Conservation (phyloP, 2,888 invertebrate genomes). For the Oscheius sp. region DNA sequence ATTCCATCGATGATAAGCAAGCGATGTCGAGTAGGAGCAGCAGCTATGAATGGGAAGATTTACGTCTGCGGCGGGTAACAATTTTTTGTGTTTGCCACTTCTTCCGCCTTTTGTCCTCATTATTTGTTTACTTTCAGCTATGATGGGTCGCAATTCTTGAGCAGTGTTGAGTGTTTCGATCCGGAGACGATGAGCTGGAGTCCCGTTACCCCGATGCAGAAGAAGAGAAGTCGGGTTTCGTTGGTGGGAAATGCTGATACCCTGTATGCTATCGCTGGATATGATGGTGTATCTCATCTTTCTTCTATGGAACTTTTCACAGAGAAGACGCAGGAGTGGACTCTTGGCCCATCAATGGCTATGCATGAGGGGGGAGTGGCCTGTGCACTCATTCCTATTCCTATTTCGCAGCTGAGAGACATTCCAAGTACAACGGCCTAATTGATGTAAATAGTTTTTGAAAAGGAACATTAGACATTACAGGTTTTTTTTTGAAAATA, state of each 20-base stretch:
- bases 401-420: slow-evolving; percentile 25
- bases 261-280: slow-evolving; percentile 66
- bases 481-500: neutral
- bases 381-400: slow-evolving; percentile 81
- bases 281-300: slow-evolving; percentile 80
- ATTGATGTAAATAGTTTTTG: neutral
- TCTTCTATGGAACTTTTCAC: slow-evolving; percentile 85
- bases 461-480: neutral
- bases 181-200: slow-evolving; percentile 76
- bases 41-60: slow-evolving; percentile 82
- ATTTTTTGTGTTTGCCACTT: too few relatives aligned
- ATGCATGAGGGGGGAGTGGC: slow-evolving; percentile 89
- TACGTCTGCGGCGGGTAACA: slow-evolving; percentile 80
- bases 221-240: slow-evolving; percentile 74
- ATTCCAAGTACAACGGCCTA: too few relatives aligned
- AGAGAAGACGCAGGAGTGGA: slow-evolving; percentile 73
- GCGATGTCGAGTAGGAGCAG: slow-evolving; percentile 83
- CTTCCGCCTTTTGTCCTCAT: neutral
- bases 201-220: slow-evolving; percentile 82
- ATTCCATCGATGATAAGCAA: slow-evolving; percentile 83
- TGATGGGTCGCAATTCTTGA: slow-evolving; percentile 84
- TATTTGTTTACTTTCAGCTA: slow-evolving; percentile 74
- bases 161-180: slow-evolving; percentile 78
- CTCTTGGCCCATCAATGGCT: slow-evolving; percentile 74
- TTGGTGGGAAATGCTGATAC: slow-evolving; percentile 54